A percentile compares a stretch with the other conserved stretches of the same genome.
These are phyloP conservation scores for Branchinecta sandiegonensis DNA, from an alignment of 2,888 invertebrate genomes.

Conservation along the genomic window DNA sequence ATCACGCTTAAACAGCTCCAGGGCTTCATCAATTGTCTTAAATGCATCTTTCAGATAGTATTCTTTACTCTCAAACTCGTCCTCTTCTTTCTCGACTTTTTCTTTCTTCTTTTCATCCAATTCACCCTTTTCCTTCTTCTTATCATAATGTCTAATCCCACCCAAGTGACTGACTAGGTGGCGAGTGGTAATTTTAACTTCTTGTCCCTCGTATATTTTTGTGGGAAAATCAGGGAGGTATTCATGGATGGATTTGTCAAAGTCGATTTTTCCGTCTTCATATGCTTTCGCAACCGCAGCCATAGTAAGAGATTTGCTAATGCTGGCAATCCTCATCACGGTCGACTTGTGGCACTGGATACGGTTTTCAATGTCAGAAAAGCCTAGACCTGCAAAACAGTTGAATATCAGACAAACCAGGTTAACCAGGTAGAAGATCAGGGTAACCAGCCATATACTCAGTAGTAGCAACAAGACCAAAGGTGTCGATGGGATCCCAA, in stretches of 20 bases:
- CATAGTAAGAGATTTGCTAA: constrained; percentile 44
- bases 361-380: constrained; percentile 41
- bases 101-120: constrained; percentile 25
- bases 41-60: constrained; percentile 37
- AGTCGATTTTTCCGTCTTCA: constrained; percentile 39
- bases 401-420: no score
- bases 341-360: constrained; percentile 35
- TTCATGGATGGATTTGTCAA: constrained; percentile 39
- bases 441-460: no score
- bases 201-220: constrained; percentile 37
- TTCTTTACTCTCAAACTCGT: constrained; percentile 32
- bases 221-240: constrained; percentile 42
- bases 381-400: constrained; percentile 37
- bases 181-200: constrained; percentile 39
- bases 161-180: constrained; percentile 40
- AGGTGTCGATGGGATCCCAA: no score
- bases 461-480: no score
- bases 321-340: constrained; percentile 45
- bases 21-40: constrained; percentile 34
- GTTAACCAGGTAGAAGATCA: no score
- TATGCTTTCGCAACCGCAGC: constrained; percentile 39
- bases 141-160: constrained; percentile 43
- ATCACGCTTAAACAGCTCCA: constrained; percentile 43
- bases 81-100: constrained; percentile 23
- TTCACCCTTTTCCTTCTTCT: constrained; percentile 27